Evolutionary conservation across 2,888 invertebrate genomes (phyloP).

Genomic region (Drosophila paracracens): DNA sequence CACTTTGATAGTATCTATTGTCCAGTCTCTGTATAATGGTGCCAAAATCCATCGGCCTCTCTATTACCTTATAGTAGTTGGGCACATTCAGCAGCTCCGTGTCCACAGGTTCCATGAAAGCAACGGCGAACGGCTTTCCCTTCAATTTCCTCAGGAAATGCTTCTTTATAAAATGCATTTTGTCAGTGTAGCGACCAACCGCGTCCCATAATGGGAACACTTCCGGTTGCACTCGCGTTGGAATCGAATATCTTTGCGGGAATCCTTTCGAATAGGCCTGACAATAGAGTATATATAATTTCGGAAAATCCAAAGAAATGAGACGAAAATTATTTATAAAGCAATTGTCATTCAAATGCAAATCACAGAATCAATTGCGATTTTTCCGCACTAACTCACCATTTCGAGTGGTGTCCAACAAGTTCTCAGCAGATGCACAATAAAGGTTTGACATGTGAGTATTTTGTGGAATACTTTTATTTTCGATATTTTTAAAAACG

Average conservation of each 20-base stretch:
- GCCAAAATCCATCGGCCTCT: slow-evolving; percentile 30
- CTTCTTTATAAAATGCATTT: slow-evolving; percentile 23
- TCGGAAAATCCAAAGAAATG: not conserved
- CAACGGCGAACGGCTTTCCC: not conserved
- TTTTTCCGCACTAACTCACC: slow-evolving; percentile 8
- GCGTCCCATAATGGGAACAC: slow-evolving; percentile 4
- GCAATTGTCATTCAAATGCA: not conserved
- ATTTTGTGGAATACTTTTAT: slow-evolving; percentile 8
- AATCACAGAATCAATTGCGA: not conserved
- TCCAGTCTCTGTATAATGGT: slow-evolving; percentile 14
- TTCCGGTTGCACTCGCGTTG: slow-evolving; percentile 28
- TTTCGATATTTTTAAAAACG: slow-evolving; percentile 40
- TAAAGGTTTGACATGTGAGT: not conserved
- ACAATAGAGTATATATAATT: not conserved
- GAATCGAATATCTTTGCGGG: not conserved
- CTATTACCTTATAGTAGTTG: slow-evolving; percentile 13
- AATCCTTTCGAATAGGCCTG: not conserved
- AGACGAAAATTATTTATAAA: too few species aligned
- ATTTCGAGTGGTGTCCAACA: not conserved
- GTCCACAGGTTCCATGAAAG: slow-evolving; percentile 40
- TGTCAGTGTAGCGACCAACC: slow-evolving; percentile 35
- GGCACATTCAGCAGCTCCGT: slow-evolving; percentile 10
- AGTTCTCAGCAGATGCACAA: not conserved
- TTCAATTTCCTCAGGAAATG: slow-evolving; percentile 6
- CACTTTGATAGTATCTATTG: slow-evolving; percentile 20